Percentiles rank a stretch among this genome's conserved stretches.
phyloP scores from a whole-genome alignment of 2,797 vertebrate species.

The Gallirallus australis region DNA sequence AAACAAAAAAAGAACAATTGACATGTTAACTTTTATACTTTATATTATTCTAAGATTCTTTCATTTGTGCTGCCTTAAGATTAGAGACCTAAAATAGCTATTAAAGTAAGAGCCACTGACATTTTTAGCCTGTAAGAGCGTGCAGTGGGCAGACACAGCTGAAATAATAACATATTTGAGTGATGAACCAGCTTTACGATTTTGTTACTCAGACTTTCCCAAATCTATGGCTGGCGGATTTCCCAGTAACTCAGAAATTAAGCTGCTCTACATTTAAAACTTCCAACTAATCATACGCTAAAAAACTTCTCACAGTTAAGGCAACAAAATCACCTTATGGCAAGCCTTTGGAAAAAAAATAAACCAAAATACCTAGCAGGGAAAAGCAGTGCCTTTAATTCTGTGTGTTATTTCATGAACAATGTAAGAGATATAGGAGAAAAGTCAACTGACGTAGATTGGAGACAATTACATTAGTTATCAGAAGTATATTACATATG shows the following conservation, averaged over 20 bases:
- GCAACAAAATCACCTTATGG: neutral
- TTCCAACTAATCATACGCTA: neutral
- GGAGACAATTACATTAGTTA: neutral
- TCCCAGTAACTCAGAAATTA: constrained; percentile 39
- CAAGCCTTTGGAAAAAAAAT: neutral
- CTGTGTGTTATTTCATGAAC: neutral
- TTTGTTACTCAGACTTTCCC: constrained; percentile 54
- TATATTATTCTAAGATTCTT: neutral
- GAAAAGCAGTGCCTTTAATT: neutral
- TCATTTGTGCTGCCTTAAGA: neutral
- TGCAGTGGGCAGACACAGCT: constrained; percentile 2
- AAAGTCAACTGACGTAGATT: neutral
- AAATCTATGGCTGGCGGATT: constrained; percentile 25
- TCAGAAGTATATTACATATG: neutral
- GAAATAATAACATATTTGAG: constrained; percentile 45
- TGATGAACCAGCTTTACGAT: neutral
- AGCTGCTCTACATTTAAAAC: neutral
- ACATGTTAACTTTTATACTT: neutral
- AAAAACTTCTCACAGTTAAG: neutral
- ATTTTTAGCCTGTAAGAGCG: constrained; percentile 47
- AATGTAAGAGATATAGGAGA: neutral
- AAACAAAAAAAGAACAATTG: neutral
- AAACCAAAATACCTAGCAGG: neutral
- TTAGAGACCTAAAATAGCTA: neutral
- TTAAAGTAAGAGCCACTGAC: neutral